phyloP scores from a whole-genome alignment of 2,113 vertebrate species.

The Colistium nudipinnis region DNA sequence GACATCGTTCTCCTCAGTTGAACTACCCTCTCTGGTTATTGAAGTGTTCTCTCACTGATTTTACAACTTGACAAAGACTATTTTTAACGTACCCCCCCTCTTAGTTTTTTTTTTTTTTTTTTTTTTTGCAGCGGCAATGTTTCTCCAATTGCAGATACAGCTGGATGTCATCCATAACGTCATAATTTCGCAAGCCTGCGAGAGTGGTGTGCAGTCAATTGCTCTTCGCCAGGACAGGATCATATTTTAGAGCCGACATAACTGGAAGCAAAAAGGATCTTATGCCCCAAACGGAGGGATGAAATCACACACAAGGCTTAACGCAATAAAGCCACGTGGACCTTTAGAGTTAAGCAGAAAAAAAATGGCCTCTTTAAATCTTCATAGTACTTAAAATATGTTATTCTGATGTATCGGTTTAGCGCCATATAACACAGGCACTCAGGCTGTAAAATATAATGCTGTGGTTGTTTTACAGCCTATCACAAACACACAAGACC shows the following conservation, averaged over 20 bases:
- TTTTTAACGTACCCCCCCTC: too few relatives aligned
- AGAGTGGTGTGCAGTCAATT: not conserved
- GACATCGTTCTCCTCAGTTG: not conserved
- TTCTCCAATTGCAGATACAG: constrained; percentile 25
- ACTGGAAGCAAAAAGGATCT: constrained; percentile 25
- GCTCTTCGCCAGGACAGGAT: constrained; percentile 38
- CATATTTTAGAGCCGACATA: constrained; percentile 40
- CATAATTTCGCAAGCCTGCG: constrained; percentile 27
- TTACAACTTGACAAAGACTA: not conserved
- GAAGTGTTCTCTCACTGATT: too few relatives aligned
- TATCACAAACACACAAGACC: constrained; percentile 25
- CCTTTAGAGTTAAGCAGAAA: not conserved
- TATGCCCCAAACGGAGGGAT: constrained; percentile 19
- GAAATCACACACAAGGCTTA: constrained; percentile 31
- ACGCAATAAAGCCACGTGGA: not conserved
- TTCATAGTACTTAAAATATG: not conserved
- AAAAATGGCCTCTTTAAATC: not conserved
- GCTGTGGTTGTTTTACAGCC: not conserved
- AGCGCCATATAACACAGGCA: constrained; percentile 8
- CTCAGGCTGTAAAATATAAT: constrained; percentile 5
- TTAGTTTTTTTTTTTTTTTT: constrained; percentile 6
- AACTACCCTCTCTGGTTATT: not conserved
- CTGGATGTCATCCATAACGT: constrained; percentile 36
- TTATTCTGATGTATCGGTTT: constrained; percentile 16
- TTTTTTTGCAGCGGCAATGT: not conserved